Base-by-base conservation (phyloP, 2,113 vertebrate species). In the Pimephales promelas region DNA sequence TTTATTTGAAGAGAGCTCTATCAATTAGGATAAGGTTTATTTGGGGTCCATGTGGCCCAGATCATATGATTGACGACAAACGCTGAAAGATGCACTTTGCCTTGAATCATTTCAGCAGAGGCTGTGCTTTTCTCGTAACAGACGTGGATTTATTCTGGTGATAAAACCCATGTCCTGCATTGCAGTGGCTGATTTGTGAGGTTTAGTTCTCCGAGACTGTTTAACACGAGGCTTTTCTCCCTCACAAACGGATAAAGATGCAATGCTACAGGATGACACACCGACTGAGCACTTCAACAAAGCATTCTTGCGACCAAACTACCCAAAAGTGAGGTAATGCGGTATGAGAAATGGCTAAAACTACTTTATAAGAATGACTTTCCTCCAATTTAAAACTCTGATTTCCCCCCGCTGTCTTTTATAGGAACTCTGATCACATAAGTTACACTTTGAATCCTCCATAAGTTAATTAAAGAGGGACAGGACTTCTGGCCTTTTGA, bases 401-500 rank as follows among this genome's bases (percentile, higher is more conserved):
- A 81, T 59, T 62, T 36, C 43, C n/a, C n/a, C n/a, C n/a, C 14
- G 18, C 13, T n/a, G 16, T 49, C n/a, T 13, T 28, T 81, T 76
- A 56, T 49, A 56, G 49, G 31, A 78, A 45, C 54, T 61, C 54
- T 0, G 36, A 61, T 78, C 76, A 26, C 77, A 61, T 14, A 61
- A 68, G 45, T 84, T 73, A 36, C 24, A 72, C 80, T 85, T 87
- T 84, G 83, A 89, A 86, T 89, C 86, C 71, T 86, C 87, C 83
- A 86, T 83, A 87, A 87, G 87, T 88, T 85, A 90, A 92, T 90
- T 86, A 90, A 92, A 89, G 85, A 84, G 74, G 90, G 89, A 86
- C 87, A 83, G 84, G 84, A 83, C 88, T 90, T 89, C 85, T 83
- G 86, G 89, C 84, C 87, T 89, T 91, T 89, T 92, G 91, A 94